Evolutionary conservation across 2,888 invertebrate species (phyloP), one percentile per base, ranked within the genome.

Genomic region (Drosophila multiciliata): DNA sequence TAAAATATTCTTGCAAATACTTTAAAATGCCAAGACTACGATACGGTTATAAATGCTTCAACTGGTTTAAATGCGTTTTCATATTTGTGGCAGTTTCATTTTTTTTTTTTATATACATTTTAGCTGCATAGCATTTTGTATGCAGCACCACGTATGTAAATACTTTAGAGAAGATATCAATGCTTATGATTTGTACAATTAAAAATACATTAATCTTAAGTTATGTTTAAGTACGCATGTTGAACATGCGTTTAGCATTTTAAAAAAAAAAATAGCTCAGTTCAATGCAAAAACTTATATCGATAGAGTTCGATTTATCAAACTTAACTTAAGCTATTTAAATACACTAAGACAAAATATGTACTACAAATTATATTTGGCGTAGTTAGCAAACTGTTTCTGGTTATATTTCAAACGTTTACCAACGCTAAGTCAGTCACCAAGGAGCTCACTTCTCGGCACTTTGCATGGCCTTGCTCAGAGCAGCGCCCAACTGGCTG

Each of bases 391-490:
- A 79, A 77, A 80, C 69, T 26, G 67, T 64, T 75, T 33, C 35
- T 54, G 48, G 49, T 57, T 53, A 17, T 36, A 1, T 26, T 45
- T 11, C 45, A 5, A 66, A 69, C 67, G 74, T 75, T 81, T 74
- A 77, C 74, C 79, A 82, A 82, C 73, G 68, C 75, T 78, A 50
- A 78, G 52, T 75, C 81, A 75, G 81, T 78, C 71, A 53, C 26
- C 33, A 35, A 0, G 20, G 32, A 17, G 48, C 63, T 78, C 69
- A 90, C 65, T 91, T 91, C 78, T 92, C 92, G 77, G 90, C 89
- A 78, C 80, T 83, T 84, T 92, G 92, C 87, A 93, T 93, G 71
- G 93, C 92, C 88, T 93, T 93, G 80, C 92, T 93, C 40, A 93
- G 89, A 38, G 93, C 93, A 58, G 93, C 84, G 59, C 92, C 92